phyloP scores from a whole-genome alignment of 2,888 invertebrate species.

The Oxycera nigricornis region DNA sequence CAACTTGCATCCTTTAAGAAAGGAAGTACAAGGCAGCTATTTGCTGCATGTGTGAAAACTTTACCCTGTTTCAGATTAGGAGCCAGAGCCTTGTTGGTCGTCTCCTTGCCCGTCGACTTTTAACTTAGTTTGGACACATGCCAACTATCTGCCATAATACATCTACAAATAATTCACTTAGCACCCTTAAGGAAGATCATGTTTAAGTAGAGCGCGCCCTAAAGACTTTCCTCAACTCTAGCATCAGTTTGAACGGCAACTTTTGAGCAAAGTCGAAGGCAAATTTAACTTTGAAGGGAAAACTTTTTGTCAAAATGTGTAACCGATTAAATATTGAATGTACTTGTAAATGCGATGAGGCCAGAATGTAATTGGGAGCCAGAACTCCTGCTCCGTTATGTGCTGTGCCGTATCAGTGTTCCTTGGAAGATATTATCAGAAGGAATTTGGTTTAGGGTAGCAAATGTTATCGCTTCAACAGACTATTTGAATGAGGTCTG shows the following conservation, averaged over 20 bases:
- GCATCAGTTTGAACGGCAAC: no score
- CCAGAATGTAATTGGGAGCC: slow-evolving; percentile 10
- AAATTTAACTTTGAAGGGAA: slow-evolving; percentile 2
- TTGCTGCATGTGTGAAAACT: no score
- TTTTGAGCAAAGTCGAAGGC: neutral
- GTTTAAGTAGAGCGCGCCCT: neutral
- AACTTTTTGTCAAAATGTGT: slow-evolving; percentile 15
- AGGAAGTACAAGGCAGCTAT: no score
- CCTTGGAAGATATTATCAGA: neutral
- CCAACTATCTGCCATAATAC: neutral
- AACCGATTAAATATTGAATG: slow-evolving; percentile 30
- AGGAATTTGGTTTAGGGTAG: neutral
- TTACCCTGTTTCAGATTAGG: no score
- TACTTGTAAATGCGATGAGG: slow-evolving; percentile 6
- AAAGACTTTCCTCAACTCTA: neutral
- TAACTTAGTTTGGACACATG: slow-evolving; percentile 17
- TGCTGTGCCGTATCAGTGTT: neutral
- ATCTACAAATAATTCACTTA: slow-evolving; percentile 21
- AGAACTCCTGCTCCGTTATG: neutral
- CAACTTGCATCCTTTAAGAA: no score
- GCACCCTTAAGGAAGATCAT: slow-evolving; percentile 9
- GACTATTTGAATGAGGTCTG: neutral
- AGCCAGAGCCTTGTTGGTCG: no score
- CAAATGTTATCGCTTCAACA: neutral
- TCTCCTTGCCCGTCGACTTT: neutral